A percentile compares a stretch with the other conserved stretches of the same genome.
phyloP scores from a whole-genome alignment of 1,140 invertebrate species.

The Batillaria attramentaria region DNA sequence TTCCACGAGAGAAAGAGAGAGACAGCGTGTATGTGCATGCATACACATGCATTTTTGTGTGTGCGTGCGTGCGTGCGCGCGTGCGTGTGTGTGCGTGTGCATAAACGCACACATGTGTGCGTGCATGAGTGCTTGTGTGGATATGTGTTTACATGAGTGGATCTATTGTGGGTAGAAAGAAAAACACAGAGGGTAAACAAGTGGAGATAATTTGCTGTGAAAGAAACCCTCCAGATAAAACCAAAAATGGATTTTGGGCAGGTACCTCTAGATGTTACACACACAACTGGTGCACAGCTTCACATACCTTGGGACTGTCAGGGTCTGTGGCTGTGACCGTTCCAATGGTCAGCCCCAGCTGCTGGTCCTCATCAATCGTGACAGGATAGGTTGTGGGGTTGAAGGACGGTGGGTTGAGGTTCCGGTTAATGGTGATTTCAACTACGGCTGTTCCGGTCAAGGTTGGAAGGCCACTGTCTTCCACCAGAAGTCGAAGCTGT shows the following conservation, averaged over 20 bases:
- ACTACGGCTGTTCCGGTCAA: conserved; percentile 43
- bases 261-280: no score
- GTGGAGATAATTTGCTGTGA: conserved; percentile 39
- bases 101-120: no score
- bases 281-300: no score
- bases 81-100: no score
- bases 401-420: conserved; percentile 52
- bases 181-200: not conserved
- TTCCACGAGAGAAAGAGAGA: no score
- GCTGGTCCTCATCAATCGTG: conserved; percentile 36
- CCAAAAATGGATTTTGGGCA: no score
- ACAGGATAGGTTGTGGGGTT: conserved; percentile 72
- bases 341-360: conserved; percentile 37
- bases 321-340: conserved; percentile 50
- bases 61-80: no score
- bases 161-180: no score
- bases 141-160: no score
- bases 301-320: conserved; percentile 38
- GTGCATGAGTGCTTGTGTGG: no score
- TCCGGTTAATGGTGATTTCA: conserved; percentile 54
- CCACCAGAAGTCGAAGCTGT: conserved; percentile 54
- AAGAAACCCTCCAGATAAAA: conserved; percentile 25
- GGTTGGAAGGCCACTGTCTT: conserved; percentile 57
- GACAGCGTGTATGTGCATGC: no score
- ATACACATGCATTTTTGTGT: no score